Base-by-base conservation (phyloP, 2,888 invertebrate genomes). In the Athetis lepigone region DNA sequence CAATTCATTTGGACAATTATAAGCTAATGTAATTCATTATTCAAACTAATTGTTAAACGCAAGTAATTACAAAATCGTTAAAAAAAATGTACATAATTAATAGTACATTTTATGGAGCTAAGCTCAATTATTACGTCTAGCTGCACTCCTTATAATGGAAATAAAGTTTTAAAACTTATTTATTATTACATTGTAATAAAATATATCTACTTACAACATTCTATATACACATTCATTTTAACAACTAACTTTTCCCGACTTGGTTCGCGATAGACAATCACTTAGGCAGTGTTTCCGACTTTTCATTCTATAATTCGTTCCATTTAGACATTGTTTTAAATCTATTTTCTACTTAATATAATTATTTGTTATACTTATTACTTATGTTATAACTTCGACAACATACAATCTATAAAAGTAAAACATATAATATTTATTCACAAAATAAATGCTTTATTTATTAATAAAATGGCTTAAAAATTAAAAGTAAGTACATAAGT, bases 291-390 rank as follows among this genome's bases (percentile, higher is more conserved):
- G 4, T 52, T 19, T 25, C 40, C 47, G 19, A 40, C 36, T 13
- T 59, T 49, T 27, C 27, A 0, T 51, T 74, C 6, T 40, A 54
- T 74, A 70, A 70, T 70, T 70, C 70, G 75, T 68, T 59, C 66
- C 52, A 13, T 74, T 70, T 74, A 68, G 59, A 74, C 69, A 74
- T 58, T 33, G 49, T 59, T 72, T 45, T 65, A 21, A 47, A 47
- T 51, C 18, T 54, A 68, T 5, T 19, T 37, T 54, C 52, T 51
- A 64, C 39, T 46, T 52, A 42, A 18, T 16, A 18, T 47, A n/a
- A n/a, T 16, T 46, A 47, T 16, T 39, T 13, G 23, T 64, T 42
- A 47, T 39, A n/a, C n/a, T n/a, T n/a, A n/a, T n/a, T n/a, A n/a
- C n/a, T n/a, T 29, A 40, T 16, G 36, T 46, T 33, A 64, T 49